Evolutionary conservation across 2,797 vertebrate genomes (phyloP).

Genomic region (Acipenser transmontanus): DNA sequence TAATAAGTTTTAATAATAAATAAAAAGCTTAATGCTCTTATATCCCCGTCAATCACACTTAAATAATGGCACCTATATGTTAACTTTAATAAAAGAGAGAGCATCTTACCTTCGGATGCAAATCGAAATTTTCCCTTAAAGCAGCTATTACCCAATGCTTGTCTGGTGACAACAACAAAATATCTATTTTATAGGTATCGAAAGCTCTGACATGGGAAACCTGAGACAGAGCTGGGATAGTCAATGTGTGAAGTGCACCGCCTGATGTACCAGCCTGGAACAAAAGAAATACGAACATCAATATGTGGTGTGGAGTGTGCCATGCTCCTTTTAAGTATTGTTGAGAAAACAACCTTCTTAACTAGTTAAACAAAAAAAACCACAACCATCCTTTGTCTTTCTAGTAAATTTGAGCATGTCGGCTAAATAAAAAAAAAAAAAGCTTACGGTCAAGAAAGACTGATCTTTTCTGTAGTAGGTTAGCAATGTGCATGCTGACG

Average conservation of each 20-base stretch:
- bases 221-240: conserved; percentile 38
- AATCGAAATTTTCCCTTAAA: conserved; percentile 36
- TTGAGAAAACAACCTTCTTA: too few species aligned
- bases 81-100: too few species aligned
- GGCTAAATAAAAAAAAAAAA: background rate
- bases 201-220: conserved; percentile 38
- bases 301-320: background rate
- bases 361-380: too few species aligned
- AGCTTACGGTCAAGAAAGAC: conserved; percentile 56
- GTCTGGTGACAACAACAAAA: conserved; percentile 55
- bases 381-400: background rate
- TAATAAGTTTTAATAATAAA: too few species aligned
- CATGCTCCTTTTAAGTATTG: too few species aligned
- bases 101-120: conserved; percentile 52
- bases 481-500: conserved; percentile 41
- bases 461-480: conserved; percentile 35
- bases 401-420: too few species aligned
- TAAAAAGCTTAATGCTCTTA: too few species aligned
- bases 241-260: conserved; percentile 43
- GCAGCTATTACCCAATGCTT: conserved; percentile 47
- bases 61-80: too few species aligned
- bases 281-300: too few species aligned
- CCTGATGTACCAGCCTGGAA: conserved; percentile 46
- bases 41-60: too few species aligned
- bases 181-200: conserved; percentile 43